Conservation (phyloP, 1,140 invertebrate species). For the Gryon sp. region DNA sequence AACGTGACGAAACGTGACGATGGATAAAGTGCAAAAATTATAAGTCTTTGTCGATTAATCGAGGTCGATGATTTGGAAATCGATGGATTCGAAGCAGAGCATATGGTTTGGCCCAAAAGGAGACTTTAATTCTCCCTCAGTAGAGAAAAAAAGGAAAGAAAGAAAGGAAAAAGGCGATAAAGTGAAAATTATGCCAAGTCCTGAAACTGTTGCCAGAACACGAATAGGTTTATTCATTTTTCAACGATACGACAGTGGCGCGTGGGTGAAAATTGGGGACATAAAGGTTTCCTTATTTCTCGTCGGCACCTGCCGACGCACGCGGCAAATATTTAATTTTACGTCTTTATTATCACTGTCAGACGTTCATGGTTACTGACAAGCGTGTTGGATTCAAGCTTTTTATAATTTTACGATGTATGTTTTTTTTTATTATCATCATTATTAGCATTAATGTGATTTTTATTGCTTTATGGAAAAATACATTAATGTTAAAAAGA, state of each 20-base stretch:
- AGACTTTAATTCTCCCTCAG: constrained; percentile 26
- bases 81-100: constrained; percentile 29
- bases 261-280: constrained; percentile 43
- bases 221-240: constrained; percentile 50
- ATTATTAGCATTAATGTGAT: too few species aligned
- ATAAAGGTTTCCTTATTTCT: constrained; percentile 41
- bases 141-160: too few species aligned
- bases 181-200: constrained; percentile 61
- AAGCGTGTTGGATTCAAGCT: not conserved
- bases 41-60: not conserved
- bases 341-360: constrained; percentile 49
- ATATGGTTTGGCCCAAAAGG: constrained; percentile 13
- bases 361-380: constrained; percentile 14
- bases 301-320: constrained; percentile 52
- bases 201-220: constrained; percentile 45
- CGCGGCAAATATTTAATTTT: constrained; percentile 46
- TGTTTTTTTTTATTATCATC: too few species aligned
- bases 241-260: constrained; percentile 22
- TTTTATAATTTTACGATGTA: not conserved
- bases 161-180: too few species aligned
- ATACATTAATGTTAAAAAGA: too few species aligned
- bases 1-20: constrained; percentile 44
- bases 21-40: constrained; percentile 56
- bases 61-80: constrained; percentile 37
- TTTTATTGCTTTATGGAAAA: too few species aligned